Conservation (phyloP, 2,888 invertebrate species). For the Caradrina clavipalpis region DNA sequence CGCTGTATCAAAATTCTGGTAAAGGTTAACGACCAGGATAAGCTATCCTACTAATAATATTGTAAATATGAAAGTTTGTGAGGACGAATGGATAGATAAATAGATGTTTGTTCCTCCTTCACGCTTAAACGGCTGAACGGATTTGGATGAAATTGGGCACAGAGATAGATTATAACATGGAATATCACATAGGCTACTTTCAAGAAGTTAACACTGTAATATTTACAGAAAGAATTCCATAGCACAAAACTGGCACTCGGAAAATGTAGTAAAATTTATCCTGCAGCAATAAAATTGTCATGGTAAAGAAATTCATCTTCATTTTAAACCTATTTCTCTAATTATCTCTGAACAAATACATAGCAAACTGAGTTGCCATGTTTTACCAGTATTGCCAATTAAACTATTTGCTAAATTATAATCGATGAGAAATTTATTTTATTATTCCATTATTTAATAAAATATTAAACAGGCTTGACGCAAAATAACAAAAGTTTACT, state of each 20-base stretch:
- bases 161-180: no score
- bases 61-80: no score
- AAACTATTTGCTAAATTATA: no score
- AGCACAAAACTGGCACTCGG: no score
- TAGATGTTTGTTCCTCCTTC: no score
- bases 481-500: slow-evolving; percentile 1
- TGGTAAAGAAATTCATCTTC: background rate
- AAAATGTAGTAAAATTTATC: background rate
- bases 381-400: no score
- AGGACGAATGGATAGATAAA: no score
- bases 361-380: background rate
- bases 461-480: background rate
- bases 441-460: background rate
- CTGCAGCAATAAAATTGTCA: background rate
- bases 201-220: no score
- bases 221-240: no score
- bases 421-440: background rate
- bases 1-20: background rate
- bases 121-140: no score
- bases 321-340: background rate
- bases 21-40: slow-evolving; percentile 9
- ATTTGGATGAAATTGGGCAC: no score
- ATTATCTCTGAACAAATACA: background rate
- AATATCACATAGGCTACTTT: no score
- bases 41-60: background rate